Conservation (phyloP, 2,113 vertebrate species). For the Stercorarius parasiticus region DNA sequence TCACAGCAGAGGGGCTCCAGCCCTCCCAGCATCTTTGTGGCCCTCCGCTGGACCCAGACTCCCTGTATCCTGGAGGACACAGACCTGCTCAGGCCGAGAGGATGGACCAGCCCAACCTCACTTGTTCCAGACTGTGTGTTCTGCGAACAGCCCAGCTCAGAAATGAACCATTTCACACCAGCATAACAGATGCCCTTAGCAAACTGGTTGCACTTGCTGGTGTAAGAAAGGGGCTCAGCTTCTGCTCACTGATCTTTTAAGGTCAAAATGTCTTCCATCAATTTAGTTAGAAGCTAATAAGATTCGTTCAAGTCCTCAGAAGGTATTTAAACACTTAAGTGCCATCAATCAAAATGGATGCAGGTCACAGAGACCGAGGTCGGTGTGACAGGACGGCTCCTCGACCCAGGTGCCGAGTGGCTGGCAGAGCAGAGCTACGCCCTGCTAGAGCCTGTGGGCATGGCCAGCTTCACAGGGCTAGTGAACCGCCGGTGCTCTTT, state of each 20-base stretch:
- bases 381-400: neutral
- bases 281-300: neutral
- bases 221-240: neutral
- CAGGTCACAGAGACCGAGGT: fast-evolving
- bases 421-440: fast-evolving
- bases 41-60: too few species aligned
- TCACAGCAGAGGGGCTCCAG: too few species aligned
- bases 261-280: neutral
- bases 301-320: neutral
- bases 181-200: fast-evolving
- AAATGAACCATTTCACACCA: neutral
- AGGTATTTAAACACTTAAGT: neutral
- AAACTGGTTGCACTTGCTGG: fast-evolving
- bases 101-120: fast-evolving
- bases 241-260: neutral
- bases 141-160: neutral
- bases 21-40: too few species aligned
- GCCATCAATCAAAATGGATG: neutral
- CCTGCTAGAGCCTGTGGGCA: neutral
- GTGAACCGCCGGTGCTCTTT: neutral
- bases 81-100: neutral
- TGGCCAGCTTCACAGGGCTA: neutral
- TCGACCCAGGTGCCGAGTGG: fast-evolving
- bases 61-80: neutral
- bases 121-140: fast-evolving